phyloP scores from a whole-genome alignment of 2,888 invertebrate species.

The Watsonalla cultraria region DNA sequence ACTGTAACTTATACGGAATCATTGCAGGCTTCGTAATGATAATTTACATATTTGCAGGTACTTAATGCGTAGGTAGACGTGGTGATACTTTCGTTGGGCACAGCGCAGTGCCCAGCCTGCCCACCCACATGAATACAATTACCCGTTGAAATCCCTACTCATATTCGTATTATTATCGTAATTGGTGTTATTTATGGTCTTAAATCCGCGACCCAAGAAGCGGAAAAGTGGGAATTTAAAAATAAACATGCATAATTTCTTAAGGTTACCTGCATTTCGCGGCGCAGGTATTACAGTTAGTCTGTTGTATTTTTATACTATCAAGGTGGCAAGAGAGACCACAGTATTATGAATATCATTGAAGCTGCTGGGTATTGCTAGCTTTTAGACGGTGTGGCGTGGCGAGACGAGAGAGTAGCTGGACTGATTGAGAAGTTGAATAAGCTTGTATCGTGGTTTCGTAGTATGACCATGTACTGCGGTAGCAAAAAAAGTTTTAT shows the following conservation, averaged over 20 bases:
- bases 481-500: no score
- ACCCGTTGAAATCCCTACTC: neutral
- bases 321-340: no score
- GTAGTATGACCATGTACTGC: no score
- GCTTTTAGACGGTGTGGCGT: no score
- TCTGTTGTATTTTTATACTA: no score
- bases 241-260: neutral
- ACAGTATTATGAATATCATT: no score
- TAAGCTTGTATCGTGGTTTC: no score
- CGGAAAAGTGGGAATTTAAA: neutral
- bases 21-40: slow-evolving; percentile 14
- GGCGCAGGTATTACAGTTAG: no score
- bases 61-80: slow-evolving; percentile 4
- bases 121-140: neutral
- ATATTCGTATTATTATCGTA: neutral
- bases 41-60: slow-evolving; percentile 22
- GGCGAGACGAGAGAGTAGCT: no score
- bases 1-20: slow-evolving; percentile 15
- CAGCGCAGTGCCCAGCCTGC: neutral
- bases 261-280: no score
- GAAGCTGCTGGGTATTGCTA: no score
- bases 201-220: neutral
- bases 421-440: no score
- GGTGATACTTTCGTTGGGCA: neutral
- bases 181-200: neutral